A percentile compares a stretch with the other conserved stretches of the same genome.
Evolutionary conservation across 2,113 vertebrate species (phyloP).

Genomic region (Thryonomys swinderianus): DNA sequence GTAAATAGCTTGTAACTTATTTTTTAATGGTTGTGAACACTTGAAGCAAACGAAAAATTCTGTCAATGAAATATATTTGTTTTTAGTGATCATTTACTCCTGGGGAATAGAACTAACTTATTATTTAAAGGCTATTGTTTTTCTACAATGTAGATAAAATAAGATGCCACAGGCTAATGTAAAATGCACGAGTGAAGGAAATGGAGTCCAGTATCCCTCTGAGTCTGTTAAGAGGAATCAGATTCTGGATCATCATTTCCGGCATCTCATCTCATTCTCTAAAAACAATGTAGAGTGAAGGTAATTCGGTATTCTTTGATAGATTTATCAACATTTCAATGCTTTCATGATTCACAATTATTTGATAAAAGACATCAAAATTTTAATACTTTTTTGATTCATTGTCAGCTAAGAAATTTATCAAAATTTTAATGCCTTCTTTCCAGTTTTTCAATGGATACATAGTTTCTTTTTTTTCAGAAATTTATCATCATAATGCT

Average conservation of each 20-base stretch:
- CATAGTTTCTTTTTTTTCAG: constrained; percentile 23
- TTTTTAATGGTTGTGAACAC: neutral
- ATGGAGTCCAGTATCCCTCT: neutral
- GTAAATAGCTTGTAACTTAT: neutral
- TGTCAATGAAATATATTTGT: neutral
- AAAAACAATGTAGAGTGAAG: neutral
- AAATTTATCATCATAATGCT: neutral
- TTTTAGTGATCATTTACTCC: constrained; percentile 39
- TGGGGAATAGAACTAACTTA: constrained; percentile 24
- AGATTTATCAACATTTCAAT: neutral
- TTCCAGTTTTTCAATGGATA: neutral
- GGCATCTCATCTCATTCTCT: neutral
- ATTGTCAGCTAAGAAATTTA: neutral
- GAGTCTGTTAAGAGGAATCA: neutral
- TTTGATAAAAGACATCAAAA: neutral
- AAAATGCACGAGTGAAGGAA: neutral
- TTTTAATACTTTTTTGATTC: neutral
- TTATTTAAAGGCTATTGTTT: constrained; percentile 35
- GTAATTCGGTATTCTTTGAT: neutral
- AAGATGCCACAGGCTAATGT: neutral
- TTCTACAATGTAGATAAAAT: constrained; percentile 13
- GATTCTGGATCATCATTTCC: neutral
- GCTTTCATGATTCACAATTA: neutral
- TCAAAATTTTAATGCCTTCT: constrained; percentile 9
- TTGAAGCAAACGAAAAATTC: constrained; percentile 38